Base-by-base conservation (phyloP, 2,888 invertebrate species). In the Andrena marginata region DNA sequence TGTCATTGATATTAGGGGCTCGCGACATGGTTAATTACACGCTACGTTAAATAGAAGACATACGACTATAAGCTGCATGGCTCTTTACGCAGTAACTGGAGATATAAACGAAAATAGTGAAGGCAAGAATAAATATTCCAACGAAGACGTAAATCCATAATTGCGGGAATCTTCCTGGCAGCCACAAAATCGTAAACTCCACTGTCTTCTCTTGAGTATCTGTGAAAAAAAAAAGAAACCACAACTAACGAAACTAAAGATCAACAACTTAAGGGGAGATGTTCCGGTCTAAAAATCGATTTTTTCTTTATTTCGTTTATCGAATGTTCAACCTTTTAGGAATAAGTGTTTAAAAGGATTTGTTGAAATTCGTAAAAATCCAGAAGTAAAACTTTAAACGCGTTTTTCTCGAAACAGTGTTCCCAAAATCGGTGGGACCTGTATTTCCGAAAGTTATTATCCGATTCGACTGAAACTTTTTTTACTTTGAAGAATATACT, bases 141-240 rank as follows among this genome's bases (percentile, higher is more conserved):
- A 95, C 89, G 3, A 93, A 90, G 69, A 95, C 85, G 87, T 97
- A 97, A 65, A 95, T 90, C 71, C 92, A 93, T 26, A 97, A 94
- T 89, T 96, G 95, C 0, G 95, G 94, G 91, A 97, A 97, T 90
- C 98, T 95, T 82, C 95, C 95, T 68, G 97, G 97, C 51, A 97
- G 96, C 97, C 97, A 97, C 76, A 97, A 95, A 49, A 97, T 96
- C n/a, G 96, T 96, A 93, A 97, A 97, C 70, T 95, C 95, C 87
- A 97, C 88, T 48, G 94, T 93, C 85, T 95, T 95, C 82, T 95
- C 95, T 92, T 94, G 94, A 85, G 95, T 95, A 92, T 96, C 97
- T 97, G 95, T 16, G 42, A 42, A 70, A 96, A 96, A 96, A 87
- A 87, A 87, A 70, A 49, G 42, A 31, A 33, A 42, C 0, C 3